Base-by-base conservation (phyloP, 2,888 invertebrate species). In the Lissocephala sabroskyi region DNA sequence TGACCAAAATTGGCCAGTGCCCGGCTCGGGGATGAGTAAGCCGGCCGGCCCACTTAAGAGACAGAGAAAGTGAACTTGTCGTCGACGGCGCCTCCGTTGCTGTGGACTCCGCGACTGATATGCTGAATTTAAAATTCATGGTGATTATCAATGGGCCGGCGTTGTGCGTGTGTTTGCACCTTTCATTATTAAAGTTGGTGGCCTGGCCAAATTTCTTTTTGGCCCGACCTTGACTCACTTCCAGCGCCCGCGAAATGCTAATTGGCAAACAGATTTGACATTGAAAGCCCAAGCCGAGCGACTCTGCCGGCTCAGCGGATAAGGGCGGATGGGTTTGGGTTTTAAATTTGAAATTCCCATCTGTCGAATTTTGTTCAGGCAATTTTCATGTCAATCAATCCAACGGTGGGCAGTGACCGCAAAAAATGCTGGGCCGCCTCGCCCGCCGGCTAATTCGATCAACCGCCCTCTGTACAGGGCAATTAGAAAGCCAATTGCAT, bases 41-140 rank as follows among this genome's bases (percentile, higher is more conserved):
- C 23, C 11, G 10, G n/a, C n/a, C n/a, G 32, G n/a, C 11, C 32
- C 32, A 37, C 11, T 16, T 26, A 10, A 10, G 37, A 77, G 36
- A 44, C 41, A 56, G 77, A 79, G 79, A 77, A 79, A 77, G 77
- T 76, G 77, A 78, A 78, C 77, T 78, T 79, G 79, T 77, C 67
- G 62, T 62, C 55, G 58, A 53, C 42, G 45, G 43, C 17, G 32
- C 48, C 41, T n/a, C 39, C 18, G 28, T 28, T 30, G 45, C n/a
- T 46, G n/a, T n/a, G n/a, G n/a, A n/a, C n/a, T n/a, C n/a, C 43
- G 44, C 41, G 11, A 40, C 39, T 28, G 40, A 61, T 47, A 47
- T 42, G 44, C 19, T 42, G 40, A 70, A 13, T 73, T 68, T 73
- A 76, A 76, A 73, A 68, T 68, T 68, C 70, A 76, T 70, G 59